Evolutionary conservation across 2,797 vertebrate species (phyloP).

Genomic region (Mus minutoides): DNA sequence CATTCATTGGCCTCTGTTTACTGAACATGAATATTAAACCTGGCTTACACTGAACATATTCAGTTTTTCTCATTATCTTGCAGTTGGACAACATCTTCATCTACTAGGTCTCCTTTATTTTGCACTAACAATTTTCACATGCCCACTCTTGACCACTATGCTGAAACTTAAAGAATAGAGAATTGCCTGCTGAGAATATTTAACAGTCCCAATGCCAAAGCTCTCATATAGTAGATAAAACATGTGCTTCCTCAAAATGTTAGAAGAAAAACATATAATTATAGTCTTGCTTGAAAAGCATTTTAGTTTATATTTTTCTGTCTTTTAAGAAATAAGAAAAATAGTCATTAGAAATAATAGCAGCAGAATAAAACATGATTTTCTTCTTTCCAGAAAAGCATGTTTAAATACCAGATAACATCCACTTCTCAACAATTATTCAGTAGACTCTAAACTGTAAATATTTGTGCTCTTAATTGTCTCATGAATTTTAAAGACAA

Average conservation of each 20-base stretch:
- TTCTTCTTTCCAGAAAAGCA: constrained; percentile 13
- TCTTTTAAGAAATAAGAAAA: constrained; percentile 62
- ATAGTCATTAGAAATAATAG: constrained; percentile 41
- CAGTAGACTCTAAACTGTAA: neutral
- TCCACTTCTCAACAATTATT: neutral
- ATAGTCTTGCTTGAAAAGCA: constrained; percentile 41
- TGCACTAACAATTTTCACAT: neutral
- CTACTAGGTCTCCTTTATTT: neutral
- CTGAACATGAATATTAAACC: neutral
- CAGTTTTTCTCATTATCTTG: neutral
- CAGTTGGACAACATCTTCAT: neutral
- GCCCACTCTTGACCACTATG: neutral
- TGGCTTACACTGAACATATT: neutral
- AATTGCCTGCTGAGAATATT: constrained; percentile 9
- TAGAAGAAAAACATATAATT: constrained; percentile 31
- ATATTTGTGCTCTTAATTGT: constrained; percentile 10
- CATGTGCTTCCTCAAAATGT: constrained; percentile 34
- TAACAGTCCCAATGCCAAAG: constrained; percentile 20
- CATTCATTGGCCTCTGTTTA: too few species aligned
- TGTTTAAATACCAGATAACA: neutral
- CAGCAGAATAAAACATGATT: neutral
- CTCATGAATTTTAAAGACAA: neutral
- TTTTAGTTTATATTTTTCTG: constrained; percentile 64
- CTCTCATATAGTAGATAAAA: constrained; percentile 18
- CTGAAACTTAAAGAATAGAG: neutral